A percentile compares a stretch with the other conserved stretches of the same genome.
These are phyloP conservation scores for Malachius bipustulatus DNA, from an alignment of 2,888 invertebrate species.

Conservation along the genomic window DNA sequence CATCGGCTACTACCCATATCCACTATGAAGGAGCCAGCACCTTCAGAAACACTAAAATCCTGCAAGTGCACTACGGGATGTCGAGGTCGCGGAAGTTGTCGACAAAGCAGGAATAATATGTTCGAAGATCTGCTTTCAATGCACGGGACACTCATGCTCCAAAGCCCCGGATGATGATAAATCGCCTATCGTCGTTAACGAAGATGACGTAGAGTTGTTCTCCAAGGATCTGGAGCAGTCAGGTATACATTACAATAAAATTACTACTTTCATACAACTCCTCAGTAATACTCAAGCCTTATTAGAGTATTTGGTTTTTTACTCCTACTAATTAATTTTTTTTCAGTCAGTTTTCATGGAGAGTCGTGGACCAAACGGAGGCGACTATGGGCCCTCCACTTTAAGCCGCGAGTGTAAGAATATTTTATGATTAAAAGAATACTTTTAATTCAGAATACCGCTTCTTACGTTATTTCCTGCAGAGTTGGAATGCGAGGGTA, in stretches of 20 bases:
- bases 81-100: constrained; percentile 1
- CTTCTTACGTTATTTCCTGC: neutral
- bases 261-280: constrained; percentile 1
- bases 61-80: neutral
- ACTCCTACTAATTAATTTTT: neutral
- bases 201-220: neutral
- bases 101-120: constrained; percentile 2
- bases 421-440: constrained; percentile 1
- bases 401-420: constrained; percentile 1
- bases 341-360: constrained; percentile 1
- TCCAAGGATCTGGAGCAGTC: constrained; percentile 1
- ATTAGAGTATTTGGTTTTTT: neutral
- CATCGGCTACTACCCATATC: neutral
- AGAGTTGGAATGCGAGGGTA: constrained; percentile 2
- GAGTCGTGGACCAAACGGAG: neutral
- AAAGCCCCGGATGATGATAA: neutral
- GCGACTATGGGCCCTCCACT: constrained; percentile 2
- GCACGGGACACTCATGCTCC: constrained; percentile 1
- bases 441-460: constrained; percentile 3
- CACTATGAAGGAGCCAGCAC: constrained; percentile 2
- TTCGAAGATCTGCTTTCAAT: constrained; percentile 2
- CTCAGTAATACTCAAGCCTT: neutral
- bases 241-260: constrained; percentile 1
- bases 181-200: neutral
- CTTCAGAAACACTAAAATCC: constrained; percentile 1